Evolutionary conservation across 2,888 invertebrate genomes (phyloP).

Genomic region (Mythimna vitellina): DNA sequence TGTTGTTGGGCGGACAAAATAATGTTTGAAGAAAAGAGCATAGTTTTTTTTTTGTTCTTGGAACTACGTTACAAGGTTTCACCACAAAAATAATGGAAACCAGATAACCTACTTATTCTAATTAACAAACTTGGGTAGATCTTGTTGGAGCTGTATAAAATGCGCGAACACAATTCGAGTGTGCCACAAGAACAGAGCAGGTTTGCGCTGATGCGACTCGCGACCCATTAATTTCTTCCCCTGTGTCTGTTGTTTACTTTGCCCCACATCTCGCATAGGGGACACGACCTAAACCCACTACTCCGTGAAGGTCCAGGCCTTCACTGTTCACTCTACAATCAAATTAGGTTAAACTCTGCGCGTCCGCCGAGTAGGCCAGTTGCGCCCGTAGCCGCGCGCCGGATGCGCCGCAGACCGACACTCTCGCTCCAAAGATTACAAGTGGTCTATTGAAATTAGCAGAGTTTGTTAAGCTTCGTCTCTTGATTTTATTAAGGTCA

Average conservation of each 20-base stretch:
- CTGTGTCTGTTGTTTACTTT: slow-evolving; percentile 57
- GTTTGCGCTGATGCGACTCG: slow-evolving; percentile 8
- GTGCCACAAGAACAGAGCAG: slow-evolving; percentile 3
- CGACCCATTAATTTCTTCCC: slow-evolving; percentile 48
- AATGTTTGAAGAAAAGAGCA: not conserved
- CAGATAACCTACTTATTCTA: not conserved
- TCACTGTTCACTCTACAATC: slow-evolving; percentile 70
- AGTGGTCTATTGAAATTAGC: slow-evolving; percentile 64
- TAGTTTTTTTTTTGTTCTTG: slow-evolving; percentile 1
- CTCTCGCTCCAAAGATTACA: slow-evolving; percentile 64
- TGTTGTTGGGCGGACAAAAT: not conserved
- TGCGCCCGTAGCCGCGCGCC: slow-evolving; percentile 36
- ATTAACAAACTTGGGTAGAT: not conserved
- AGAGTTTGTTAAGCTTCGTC: slow-evolving; percentile 54
- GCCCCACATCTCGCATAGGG: slow-evolving; percentile 57
- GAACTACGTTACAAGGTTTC: not conserved
- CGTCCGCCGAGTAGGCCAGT: slow-evolving; percentile 61
- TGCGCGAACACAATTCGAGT: slow-evolving; percentile 1
- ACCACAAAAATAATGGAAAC: not conserved
- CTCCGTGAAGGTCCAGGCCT: slow-evolving; percentile 65
- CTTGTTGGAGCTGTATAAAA: not conserved
- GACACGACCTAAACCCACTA: slow-evolving; percentile 56
- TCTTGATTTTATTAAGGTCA: slow-evolving; percentile 61
- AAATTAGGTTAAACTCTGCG: slow-evolving; percentile 83
- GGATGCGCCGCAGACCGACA: slow-evolving; percentile 51